Base-by-base conservation (phyloP, 2,113 vertebrate species). In the Ursus arctos region DNA sequence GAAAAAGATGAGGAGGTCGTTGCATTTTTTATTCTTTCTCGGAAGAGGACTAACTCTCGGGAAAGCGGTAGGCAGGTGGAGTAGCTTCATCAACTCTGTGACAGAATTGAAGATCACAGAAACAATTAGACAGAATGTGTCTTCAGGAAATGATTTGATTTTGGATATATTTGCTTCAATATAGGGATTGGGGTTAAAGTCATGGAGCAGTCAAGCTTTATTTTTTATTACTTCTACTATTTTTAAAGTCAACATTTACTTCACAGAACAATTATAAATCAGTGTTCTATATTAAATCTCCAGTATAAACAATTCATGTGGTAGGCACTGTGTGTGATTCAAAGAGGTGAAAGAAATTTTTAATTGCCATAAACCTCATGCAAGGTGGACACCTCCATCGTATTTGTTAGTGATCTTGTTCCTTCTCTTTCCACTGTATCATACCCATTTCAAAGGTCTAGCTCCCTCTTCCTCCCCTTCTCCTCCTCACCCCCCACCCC, bases 81-180 rank as follows among this genome's bases (percentile, higher is more conserved):
- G 76, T 26, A 88, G 53, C 71, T 91, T 92, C n/a, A 80, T 91
- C 74, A 86, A 13, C 51, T 83, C 67, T 93, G 47, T 92, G 72
- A 87, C 91, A 93, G 28, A 81, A 69, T 12, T 36, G 82, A 53
- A 87, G 65, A 80, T 89, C 36, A 43, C n/a, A 88, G 81, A 96
- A 87, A 67, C 43, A 40, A 95, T 97, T 92, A 77, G 16, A 82
- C 15, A 79, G 67, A 94, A 84, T 65, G 16, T 76, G 8, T 95
- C 96, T 88, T 88, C 77, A 77, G 49, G 40, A 95, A 94, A 86
- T 76, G 26, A 96, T 93, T 86, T 83, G 69, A 96, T 94, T 95
- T n/a, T 85, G 61, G 36, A 61, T 92, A 74, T 82, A 47, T 91
- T 93, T 96, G 9, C 57, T 87, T 88, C 67, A 95, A 76, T 74